Evolutionary conservation across 2,113 vertebrate genomes (phyloP), one percentile per base, ranked within the genome.

Genomic region (Nothoprocta perdicaria): DNA sequence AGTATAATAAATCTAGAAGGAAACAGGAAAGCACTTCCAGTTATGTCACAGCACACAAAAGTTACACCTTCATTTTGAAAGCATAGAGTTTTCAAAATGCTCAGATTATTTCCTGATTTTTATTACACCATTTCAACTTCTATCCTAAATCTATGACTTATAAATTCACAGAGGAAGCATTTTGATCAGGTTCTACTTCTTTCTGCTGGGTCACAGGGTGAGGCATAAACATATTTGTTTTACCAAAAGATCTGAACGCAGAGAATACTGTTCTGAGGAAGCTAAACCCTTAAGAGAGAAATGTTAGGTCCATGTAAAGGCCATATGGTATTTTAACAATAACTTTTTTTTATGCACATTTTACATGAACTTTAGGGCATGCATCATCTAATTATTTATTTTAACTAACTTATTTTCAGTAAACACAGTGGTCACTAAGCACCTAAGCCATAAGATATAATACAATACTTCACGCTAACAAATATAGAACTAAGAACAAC

Each of bases 1-100:
- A 87, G 99, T 99, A 88, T 99, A 99, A 98, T 99, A 99, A 91
- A 99, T 98, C 99, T 99, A 96, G 38, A 63, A 92, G 61, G 80
- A 68, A 95, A 71, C 18, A 40, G 63, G 62, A 84, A 6, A 50
- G 10, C 1, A 14, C 55, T 84, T 93, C 71, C 53, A 89, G 31
- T 88, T 76, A 90, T 6, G 11, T 2, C 55, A 80, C 9, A 72
- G 29, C 24, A 82, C 21, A 55, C 27, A 29, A 6, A 17, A 10
- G 27, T 17, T 55, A 17, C 52, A 55, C 8, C 9, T 57, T 3
- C 43, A 16, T 16, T 69, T 80, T 74, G 7, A 66, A 86, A 74
- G 58, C 13, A 10, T 55, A 18, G 45, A 1, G 45, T 55, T 63
- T 86, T 67, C 68, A 71, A 84, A 78, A 15, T 5, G 57, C 3